Percentiles rank a stretch among this genome's conserved stretches.
Evolutionary conservation across 2,797 vertebrate species (phyloP).

Genomic region (Galaxias olidus): DNA sequence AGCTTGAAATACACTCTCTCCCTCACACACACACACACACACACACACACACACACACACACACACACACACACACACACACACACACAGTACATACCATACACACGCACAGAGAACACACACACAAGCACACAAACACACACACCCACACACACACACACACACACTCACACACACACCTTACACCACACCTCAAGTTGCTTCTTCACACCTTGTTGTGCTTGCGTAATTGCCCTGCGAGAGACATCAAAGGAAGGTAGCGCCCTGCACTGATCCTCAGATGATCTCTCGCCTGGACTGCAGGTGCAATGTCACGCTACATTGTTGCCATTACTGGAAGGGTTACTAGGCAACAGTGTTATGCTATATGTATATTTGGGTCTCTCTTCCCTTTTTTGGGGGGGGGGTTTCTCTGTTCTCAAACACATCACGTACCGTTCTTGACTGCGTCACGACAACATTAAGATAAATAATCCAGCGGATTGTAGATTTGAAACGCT

Average conservation of each 20-base stretch:
- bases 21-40: conserved; percentile 52
- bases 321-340: conserved; percentile 49
- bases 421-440: no score
- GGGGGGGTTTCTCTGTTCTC: conserved; percentile 29
- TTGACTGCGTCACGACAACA: no score
- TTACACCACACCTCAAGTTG: neutral
- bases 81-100: no score
- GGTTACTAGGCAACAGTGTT: conserved; percentile 36
- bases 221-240: conserved; percentile 64
- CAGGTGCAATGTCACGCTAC: conserved; percentile 34
- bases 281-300: conserved; percentile 65
- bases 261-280: conserved; percentile 13
- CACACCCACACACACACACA: conserved; percentile 15
- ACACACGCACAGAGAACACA: no score
- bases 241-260: conserved; percentile 62
- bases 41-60: conserved; percentile 18
- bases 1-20: no score
- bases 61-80: neutral
- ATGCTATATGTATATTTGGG: no score
- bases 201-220: conserved; percentile 23
- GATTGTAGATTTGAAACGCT: conserved; percentile 18
- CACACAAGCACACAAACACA: no score
- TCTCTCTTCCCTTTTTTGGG: no score
- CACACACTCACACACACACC: neutral
- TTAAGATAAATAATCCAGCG: no score